These are phyloP conservation scores for Tricholauxania praeusta DNA, from an alignment of 2,888 invertebrate genomes.

Conservation along the genomic window DNA sequence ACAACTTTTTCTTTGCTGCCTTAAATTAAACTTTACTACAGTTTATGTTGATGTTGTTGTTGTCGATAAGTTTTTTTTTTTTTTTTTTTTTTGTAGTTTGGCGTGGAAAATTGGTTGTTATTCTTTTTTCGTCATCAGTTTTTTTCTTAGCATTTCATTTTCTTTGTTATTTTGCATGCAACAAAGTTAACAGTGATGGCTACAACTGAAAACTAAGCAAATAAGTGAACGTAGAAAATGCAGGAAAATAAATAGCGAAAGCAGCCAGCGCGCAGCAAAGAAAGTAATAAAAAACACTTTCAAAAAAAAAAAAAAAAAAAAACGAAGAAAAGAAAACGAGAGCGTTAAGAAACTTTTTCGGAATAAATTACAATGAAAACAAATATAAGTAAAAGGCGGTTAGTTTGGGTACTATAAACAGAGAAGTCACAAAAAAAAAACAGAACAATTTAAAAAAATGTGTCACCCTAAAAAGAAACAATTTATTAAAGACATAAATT, in stretches of 20 bases:
- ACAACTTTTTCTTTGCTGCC: background rate
- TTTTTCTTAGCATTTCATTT: background rate
- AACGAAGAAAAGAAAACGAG: conserved; percentile 1
- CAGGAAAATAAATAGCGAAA: conserved; percentile 4
- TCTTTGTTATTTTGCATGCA: conserved; percentile 28
- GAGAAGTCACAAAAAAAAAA: no score
- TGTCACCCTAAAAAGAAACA: no score
- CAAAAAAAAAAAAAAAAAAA: background rate
- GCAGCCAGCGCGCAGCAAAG: background rate
- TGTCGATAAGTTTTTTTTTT: background rate
- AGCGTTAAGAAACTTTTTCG: background rate
- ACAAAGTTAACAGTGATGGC: conserved; percentile 23
- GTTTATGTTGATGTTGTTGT: background rate
- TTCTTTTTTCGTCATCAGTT: background rate
- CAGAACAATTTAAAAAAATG: no score
- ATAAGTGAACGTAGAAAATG: background rate
- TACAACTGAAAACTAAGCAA: conserved; percentile 22
- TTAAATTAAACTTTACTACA: conserved; percentile 18
- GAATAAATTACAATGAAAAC: conserved; percentile 21
- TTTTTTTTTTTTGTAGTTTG: background rate
- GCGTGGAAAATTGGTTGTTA: conserved; percentile 20
- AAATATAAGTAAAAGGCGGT: no score
- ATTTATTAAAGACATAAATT: no score
- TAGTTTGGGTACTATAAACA: no score
- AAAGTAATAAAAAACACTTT: background rate